phyloP scores from a whole-genome alignment of 2,888 invertebrate genomes.

The Eurytoma californica region DNA sequence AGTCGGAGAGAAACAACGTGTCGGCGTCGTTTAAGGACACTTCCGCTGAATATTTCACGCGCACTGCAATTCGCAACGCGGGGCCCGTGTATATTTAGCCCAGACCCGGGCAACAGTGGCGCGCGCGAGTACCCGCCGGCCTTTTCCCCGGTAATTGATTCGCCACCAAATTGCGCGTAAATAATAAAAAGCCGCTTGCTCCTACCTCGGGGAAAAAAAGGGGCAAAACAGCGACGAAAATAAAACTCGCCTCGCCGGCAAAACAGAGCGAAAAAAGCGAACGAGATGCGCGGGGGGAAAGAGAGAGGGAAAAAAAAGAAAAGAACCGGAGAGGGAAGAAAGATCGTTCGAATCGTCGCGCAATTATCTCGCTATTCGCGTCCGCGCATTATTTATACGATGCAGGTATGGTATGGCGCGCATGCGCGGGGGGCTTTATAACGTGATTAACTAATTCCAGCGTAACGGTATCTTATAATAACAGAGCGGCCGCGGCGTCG shows the following conservation, averaged over 20 bases:
- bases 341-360: not conserved
- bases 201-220: not conserved
- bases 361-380: not conserved
- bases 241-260: not conserved
- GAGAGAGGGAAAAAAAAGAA: not conserved
- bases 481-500: conserved; percentile 10
- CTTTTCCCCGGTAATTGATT: conserved; percentile 1
- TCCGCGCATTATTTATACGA: conserved; percentile 29
- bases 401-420: not conserved
- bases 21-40: too few relatives aligned
- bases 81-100: too few relatives aligned
- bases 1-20: too few relatives aligned
- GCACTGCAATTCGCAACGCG: too few relatives aligned
- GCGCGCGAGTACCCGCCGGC: not conserved
- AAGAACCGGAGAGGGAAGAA: not conserved
- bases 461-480: conserved; percentile 54
- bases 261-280: not conserved
- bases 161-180: conserved; percentile 17
- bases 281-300: too few relatives aligned
- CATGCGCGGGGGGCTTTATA: conserved; percentile 3
- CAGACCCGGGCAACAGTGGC: not conserved
- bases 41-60: too few relatives aligned
- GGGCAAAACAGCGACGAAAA: not conserved
- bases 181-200: conserved; percentile 30
- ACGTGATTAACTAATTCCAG: conserved; percentile 53